Conservation (phyloP, 1,140 invertebrate species). For the Nymphalis io region DNA sequence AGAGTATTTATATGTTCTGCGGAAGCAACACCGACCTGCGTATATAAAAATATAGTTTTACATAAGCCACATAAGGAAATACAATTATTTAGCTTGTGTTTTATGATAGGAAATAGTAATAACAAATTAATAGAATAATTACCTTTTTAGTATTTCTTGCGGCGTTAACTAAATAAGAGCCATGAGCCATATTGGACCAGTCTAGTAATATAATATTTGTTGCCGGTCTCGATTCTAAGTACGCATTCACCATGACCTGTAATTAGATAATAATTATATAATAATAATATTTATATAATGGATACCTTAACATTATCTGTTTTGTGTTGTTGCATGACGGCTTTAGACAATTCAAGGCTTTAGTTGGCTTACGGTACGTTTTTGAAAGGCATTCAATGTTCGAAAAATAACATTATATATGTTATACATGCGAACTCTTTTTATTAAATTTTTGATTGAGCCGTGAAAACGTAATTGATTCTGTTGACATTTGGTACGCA, state of each 20-base stretch:
- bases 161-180: constrained; percentile 81
- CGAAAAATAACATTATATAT: too few species aligned
- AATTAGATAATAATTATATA: constrained; percentile 26
- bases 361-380: not conserved
- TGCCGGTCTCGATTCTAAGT: constrained; percentile 66
- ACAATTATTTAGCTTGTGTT: not conserved
- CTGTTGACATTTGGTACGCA: too few species aligned
- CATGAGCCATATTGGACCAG: constrained; percentile 82
- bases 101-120: too few species aligned
- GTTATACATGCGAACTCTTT: too few species aligned
- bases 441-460: too few species aligned
- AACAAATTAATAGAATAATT: constrained; percentile 17
- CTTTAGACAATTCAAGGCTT: constrained; percentile 5
- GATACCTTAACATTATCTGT: not conserved
- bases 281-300: not conserved
- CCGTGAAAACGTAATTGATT: too few species aligned
- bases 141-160: constrained; percentile 80
- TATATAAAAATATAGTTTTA: constrained; percentile 20
- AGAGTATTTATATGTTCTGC: constrained; percentile 66
- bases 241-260: constrained; percentile 74
- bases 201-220: constrained; percentile 81
- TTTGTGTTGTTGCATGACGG: not conserved
- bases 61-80: too few species aligned
- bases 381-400: too few species aligned
- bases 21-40: constrained; percentile 64